phyloP scores from a whole-genome alignment of 1,140 invertebrate species.

The Pachypeltis micranthus region DNA sequence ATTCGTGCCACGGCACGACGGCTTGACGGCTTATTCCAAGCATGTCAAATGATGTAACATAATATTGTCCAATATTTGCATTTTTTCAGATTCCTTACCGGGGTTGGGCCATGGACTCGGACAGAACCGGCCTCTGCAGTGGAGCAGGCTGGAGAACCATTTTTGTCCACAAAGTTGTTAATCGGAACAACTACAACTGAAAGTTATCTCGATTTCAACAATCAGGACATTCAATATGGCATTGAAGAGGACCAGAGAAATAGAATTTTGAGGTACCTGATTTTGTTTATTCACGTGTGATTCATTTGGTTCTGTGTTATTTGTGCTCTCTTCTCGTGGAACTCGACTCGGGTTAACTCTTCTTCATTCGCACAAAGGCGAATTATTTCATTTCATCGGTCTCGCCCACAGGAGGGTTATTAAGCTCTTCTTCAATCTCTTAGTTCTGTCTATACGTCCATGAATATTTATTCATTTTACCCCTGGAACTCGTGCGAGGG shows the following conservation, averaged over 20 bases:
- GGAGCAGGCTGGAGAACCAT: constrained; percentile 52
- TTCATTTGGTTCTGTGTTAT: no score
- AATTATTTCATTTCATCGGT: not conserved
- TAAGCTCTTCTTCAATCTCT: no score
- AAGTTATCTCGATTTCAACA: constrained; percentile 61
- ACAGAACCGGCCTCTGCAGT: constrained; percentile 49
- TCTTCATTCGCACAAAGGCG: not conserved
- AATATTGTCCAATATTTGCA: no score
- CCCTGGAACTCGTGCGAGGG: no score
- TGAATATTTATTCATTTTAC: no score
- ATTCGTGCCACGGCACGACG: no score
- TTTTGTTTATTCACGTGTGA: not conserved
- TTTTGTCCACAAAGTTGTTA: constrained; percentile 54
- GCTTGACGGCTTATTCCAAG: no score
- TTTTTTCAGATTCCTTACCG: constrained; percentile 36
- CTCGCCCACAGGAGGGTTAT: no score
- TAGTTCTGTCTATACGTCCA: no score
- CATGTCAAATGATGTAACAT: no score
- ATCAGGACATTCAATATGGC: constrained; percentile 60
- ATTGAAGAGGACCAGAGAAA: constrained; percentile 44
- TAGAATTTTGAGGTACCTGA: constrained; percentile 25
- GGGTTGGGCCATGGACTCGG: constrained; percentile 41
- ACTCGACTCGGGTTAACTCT: not conserved
- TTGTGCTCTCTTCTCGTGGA: not conserved
- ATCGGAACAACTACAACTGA: constrained; percentile 59